Evolutionary conservation across 2,113 vertebrate genomes (phyloP).

Genomic region (Aspidoscelis tigris): DNA sequence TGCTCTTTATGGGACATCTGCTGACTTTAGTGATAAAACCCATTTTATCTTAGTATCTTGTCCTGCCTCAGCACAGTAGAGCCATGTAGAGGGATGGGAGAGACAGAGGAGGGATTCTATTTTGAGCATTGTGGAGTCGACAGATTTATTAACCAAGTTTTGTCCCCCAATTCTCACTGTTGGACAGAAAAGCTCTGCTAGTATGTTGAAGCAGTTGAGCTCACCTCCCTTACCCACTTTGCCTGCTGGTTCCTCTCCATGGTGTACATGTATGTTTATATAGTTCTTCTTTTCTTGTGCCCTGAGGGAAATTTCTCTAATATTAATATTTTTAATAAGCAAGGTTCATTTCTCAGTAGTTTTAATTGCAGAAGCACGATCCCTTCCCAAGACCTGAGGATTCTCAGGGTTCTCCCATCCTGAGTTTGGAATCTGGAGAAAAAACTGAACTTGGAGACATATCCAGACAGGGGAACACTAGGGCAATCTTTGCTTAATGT

Average conservation of each 20-base stretch:
- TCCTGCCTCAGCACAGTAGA: background rate
- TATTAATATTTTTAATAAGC: no score
- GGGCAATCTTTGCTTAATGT: no score
- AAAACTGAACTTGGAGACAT: background rate
- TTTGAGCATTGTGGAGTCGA: background rate
- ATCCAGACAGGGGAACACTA: background rate
- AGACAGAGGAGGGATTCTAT: background rate
- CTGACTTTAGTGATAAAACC: conserved; percentile 19
- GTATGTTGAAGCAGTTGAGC: background rate
- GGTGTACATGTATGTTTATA: no score
- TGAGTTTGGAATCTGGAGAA: background rate
- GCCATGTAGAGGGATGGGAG: background rate
- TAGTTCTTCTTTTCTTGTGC: no score
- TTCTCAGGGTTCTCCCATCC: background rate
- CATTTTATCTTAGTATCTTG: background rate
- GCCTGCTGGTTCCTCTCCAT: background rate
- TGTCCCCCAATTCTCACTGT: background rate
- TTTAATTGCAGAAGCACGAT: background rate
- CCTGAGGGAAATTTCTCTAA: no score
- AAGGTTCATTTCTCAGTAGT: background rate
- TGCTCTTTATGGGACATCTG: conserved; percentile 22
- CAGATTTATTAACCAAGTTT: background rate
- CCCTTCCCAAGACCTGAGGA: background rate
- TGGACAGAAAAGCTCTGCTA: background rate
- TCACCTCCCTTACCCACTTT: background rate